Base-by-base conservation (phyloP, 2,113 vertebrate species). In the Donacobius atricapilla region DNA sequence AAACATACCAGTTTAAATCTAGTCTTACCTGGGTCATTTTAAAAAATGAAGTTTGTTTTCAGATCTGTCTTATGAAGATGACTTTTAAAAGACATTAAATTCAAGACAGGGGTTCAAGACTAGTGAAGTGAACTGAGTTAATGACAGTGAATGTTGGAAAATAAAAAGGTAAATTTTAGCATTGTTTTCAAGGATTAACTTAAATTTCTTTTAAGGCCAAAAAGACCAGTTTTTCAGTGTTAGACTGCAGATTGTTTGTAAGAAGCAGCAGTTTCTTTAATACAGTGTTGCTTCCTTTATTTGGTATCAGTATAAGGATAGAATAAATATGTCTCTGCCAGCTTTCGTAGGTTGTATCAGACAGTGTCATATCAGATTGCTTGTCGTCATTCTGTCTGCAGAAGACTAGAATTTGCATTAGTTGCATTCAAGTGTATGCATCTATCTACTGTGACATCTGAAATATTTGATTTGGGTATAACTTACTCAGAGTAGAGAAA, bases 321-420 rank as follows among this genome's bases (percentile, higher is more conserved):
- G 65, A 94, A 73, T 19, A 70, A 63, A 22, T 83, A 48, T 33
- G 48, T 87, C 18, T 85, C 47, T 92, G 45, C 58, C 75, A 71
- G 70, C 57, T 85, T 94, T 85, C 75, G 76, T 89, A 27, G 30
- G 12, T 69, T 87, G 51, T 89, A 83, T 87, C 31, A 56, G 68
- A 50, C 47, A 69, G 13, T 71, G 63, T 61, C 5, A 0, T 84
- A 63, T 87, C 75, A 83, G 71, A 51, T 45, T 80, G 71, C 87
- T 71, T 93, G 85, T 72, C 72, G 86, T 94, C 73, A 65, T 97
- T 96, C 90, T 91, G 60, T 89, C 83, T 91, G 63, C 60, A 64
- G 40, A 64, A 93, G 63, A 61, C 7, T 44, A 80, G 73, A 75
- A 66, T 87, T 91, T 50, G 63, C 53, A 65, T 83, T 91, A 51